Evolutionary conservation across 2,113 vertebrate genomes (phyloP).

Genomic region (Myocastor coypus): DNA sequence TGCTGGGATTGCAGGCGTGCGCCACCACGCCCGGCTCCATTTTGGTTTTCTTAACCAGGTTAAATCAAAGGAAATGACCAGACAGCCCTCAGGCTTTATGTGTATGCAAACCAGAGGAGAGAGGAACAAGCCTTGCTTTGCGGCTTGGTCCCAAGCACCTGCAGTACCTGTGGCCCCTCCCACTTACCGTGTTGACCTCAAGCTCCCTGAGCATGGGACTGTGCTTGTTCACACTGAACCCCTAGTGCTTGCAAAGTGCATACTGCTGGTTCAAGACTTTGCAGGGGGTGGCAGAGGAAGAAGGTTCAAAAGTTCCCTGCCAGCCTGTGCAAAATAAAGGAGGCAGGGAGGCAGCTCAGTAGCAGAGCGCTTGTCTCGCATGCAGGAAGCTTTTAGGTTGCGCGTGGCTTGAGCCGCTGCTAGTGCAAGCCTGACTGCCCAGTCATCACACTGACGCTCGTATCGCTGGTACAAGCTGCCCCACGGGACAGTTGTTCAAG

Average conservation of each 20-base stretch:
- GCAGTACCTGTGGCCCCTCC: not conserved
- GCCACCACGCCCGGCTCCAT: too few relatives aligned
- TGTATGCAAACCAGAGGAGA: not conserved
- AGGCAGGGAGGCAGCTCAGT: not conserved
- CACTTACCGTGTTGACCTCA: not conserved
- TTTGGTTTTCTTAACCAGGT: too few relatives aligned
- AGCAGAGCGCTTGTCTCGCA: not conserved
- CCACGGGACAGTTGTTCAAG: not conserved
- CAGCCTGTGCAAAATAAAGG: not conserved
- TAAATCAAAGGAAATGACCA: constrained; percentile 5
- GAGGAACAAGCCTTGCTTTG: not conserved
- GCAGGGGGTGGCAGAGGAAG: not conserved
- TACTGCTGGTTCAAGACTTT: not conserved
- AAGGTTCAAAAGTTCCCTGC: not conserved
- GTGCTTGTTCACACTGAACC: not conserved
- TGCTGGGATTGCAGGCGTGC: too few relatives aligned
- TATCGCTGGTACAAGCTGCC: not conserved
- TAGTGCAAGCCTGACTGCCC: not conserved
- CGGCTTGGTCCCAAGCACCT: not conserved
- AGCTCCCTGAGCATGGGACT: not conserved
- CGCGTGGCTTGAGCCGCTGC: not conserved
- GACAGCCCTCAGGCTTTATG: not conserved
- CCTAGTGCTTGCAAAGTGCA: not conserved
- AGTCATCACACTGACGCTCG: not conserved
- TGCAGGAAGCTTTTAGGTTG: not conserved